These are phyloP conservation scores for Chaenocephalus aceratus DNA, from an alignment of 2,113 vertebrate genomes.

Conservation along the genomic window DNA sequence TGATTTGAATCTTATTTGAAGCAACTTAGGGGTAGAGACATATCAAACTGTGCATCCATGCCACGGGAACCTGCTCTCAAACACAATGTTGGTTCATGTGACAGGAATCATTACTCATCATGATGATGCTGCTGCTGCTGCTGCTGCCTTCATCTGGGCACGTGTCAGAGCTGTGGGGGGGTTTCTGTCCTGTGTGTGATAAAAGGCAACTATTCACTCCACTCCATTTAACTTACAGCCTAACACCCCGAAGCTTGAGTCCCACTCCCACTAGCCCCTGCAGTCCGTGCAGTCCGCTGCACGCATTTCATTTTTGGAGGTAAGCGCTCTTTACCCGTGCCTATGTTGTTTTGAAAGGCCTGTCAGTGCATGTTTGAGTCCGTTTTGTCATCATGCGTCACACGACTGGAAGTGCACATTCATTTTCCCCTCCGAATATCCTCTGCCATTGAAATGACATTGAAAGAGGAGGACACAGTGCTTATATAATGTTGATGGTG, in stretches of 20 bases:
- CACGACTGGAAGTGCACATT: not conserved
- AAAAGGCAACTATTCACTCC: slow-evolving; percentile 76
- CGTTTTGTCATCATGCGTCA: slow-evolving; percentile 21
- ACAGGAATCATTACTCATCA: slow-evolving; percentile 44
- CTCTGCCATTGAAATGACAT: slow-evolving; percentile 59
- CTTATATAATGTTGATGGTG: slow-evolving; percentile 75
- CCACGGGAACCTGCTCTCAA: slow-evolving; percentile 45
- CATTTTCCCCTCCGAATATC: slow-evolving; percentile 39
- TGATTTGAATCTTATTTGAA: slow-evolving; percentile 11
- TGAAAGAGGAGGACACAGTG: slow-evolving; percentile 54
- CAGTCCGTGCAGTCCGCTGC: slow-evolving; percentile 98
- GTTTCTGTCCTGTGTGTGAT: slow-evolving; percentile 45
- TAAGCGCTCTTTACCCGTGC: slow-evolving; percentile 84
- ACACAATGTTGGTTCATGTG: slow-evolving; percentile 31
- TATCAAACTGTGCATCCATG: slow-evolving; percentile 20
- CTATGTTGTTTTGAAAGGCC: slow-evolving; percentile 56
- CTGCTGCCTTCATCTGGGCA: slow-evolving; percentile 43
- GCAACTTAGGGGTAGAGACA: not conserved
- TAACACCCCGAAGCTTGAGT: slow-evolving; percentile 98
- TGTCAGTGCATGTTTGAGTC: slow-evolving; percentile 32
- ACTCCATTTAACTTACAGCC: slow-evolving; percentile 98
- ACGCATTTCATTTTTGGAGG: slow-evolving; percentile 99
- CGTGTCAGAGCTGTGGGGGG: slow-evolving; percentile 1
- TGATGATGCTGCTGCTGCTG: slow-evolving; percentile 52
- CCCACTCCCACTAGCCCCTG: slow-evolving; percentile 99